Evolutionary conservation across 2,888 invertebrate species (phyloP).

Genomic region (Scaptomyza cyrtandrae): DNA sequence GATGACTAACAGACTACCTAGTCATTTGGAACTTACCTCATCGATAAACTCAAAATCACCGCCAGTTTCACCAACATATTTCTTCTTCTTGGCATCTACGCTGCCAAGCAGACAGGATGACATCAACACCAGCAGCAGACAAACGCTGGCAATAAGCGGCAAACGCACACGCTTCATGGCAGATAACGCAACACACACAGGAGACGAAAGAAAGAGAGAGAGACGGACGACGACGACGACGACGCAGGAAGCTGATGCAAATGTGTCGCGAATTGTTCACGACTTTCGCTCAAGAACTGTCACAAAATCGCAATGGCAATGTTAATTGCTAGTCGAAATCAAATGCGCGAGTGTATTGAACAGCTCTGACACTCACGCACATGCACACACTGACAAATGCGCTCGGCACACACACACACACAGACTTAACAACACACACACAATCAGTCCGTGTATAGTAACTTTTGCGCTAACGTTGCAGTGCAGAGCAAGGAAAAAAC

Average conservation of each 20-base stretch:
- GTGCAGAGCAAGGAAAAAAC: slow-evolving; percentile 51
- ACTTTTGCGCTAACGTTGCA: slow-evolving; percentile 51
- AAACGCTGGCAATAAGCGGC: slow-evolving; percentile 81
- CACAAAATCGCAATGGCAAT: slow-evolving; percentile 35
- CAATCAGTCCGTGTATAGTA: slow-evolving; percentile 27
- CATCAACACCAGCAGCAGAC: slow-evolving; percentile 83
- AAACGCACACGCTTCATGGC: slow-evolving; percentile 81
- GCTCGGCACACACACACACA: slow-evolving; percentile 32
- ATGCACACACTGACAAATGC: slow-evolving; percentile 19
- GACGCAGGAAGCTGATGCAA: slow-evolving; percentile 20
- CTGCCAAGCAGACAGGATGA: slow-evolving; percentile 79
- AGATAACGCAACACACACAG: slow-evolving; percentile 27
- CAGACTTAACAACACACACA: slow-evolving; percentile 12
- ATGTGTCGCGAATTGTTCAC: slow-evolving; percentile 56
- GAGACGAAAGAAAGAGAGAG: neutral
- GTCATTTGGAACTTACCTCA: slow-evolving; percentile 86
- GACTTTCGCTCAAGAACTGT: slow-evolving; percentile 49
- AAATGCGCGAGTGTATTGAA: slow-evolving; percentile 32
- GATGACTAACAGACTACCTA: slow-evolving; percentile 29
- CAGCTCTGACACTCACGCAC: slow-evolving; percentile 17
- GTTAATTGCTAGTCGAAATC: slow-evolving; percentile 49
- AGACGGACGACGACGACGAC: neutral
- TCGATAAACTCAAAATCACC: slow-evolving; percentile 91
- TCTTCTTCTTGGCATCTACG: slow-evolving; percentile 87
- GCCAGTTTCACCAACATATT: slow-evolving; percentile 90